Base-by-base conservation (phyloP, 2,888 invertebrate genomes). In the Pammene fasciana region DNA sequence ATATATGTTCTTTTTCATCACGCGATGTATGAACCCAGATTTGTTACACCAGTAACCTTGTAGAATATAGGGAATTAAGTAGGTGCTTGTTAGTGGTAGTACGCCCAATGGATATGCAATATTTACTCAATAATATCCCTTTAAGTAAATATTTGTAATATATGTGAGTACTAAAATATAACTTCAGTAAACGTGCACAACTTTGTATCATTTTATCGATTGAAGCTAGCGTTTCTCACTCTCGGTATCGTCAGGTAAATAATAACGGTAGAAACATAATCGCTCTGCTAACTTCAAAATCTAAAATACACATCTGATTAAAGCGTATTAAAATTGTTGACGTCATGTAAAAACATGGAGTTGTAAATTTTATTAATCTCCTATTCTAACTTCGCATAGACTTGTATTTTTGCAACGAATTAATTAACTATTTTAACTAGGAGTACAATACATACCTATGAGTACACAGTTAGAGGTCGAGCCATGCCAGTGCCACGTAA, bases 201-300 rank as follows among this genome's bases (percentile, higher is more conserved):
- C 13, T 52, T n/a, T 43, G 9, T 67, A 52, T 36, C 26, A 68
- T 45, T 43, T 64, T 68, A 64, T 64, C 68, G 64, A 48, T 62
- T 57, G 45, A 68, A 59, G 45, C 57, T 57, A 52, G 41, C 57
- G 64, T 34, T 64, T 74, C 59, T 55, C 46, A 64, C 26, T 26
- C 26, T 3, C 26, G n/a, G 48, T 59, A 68, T 38, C 41, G 45
- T 46, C 38, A 57, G 34, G 52, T 26, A 72, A 71, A 71, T 71
- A 70, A 68, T 34, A 57, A 57, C 34, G 62, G 62, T 67, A 50
- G 36, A 45, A 46, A 46, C 14, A 34, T 68, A 68, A 65, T 57
- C 68, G 67, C 67, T 76, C 59, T 41, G 72, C 75, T 83, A 84
- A 85, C 78, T 72, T 72, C 75, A 74, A 76, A 79, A 80, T 80